A percentile compares a stretch with the other conserved stretches of the same genome.
Evolutionary conservation across 2,797 vertebrate species (phyloP).

Genomic region (Limnodromus scolopaceus): DNA sequence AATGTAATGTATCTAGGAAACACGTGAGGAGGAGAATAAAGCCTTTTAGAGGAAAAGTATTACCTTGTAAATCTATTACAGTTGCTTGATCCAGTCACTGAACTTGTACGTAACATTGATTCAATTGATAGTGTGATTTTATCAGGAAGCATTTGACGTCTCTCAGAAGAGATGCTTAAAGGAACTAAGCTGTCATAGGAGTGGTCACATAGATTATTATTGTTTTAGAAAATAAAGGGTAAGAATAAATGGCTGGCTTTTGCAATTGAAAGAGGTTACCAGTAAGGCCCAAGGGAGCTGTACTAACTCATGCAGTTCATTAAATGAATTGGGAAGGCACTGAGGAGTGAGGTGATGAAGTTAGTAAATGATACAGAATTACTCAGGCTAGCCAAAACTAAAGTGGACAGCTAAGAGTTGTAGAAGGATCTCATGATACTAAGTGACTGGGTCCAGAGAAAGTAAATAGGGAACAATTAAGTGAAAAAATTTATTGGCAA

Average conservation of each 20-base stretch:
- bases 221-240: neutral
- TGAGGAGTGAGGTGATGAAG: neutral
- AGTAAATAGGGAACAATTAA: conserved; percentile 1
- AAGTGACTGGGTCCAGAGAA: neutral
- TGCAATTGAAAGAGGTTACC: neutral
- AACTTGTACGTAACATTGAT: neutral
- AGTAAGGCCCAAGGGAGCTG: neutral
- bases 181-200: neutral
- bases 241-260: neutral
- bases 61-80: neutral
- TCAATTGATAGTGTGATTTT: neutral
- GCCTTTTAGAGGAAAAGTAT: neutral
- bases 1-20: neutral
- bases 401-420: neutral
- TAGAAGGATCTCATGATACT: neutral
- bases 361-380: neutral
- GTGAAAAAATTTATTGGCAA: neutral
- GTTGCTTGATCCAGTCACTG: neutral
- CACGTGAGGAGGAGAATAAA: neutral
- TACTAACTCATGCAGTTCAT: neutral
- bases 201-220: neutral
- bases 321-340: neutral
- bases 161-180: neutral
- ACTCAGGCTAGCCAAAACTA: neutral
- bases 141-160: neutral